Percentiles rank a stretch among this genome's conserved stretches.
These are phyloP conservation scores for Chrysochloris asiatica DNA, from an alignment of 2,113 vertebrate genomes.

Conservation along the genomic window DNA sequence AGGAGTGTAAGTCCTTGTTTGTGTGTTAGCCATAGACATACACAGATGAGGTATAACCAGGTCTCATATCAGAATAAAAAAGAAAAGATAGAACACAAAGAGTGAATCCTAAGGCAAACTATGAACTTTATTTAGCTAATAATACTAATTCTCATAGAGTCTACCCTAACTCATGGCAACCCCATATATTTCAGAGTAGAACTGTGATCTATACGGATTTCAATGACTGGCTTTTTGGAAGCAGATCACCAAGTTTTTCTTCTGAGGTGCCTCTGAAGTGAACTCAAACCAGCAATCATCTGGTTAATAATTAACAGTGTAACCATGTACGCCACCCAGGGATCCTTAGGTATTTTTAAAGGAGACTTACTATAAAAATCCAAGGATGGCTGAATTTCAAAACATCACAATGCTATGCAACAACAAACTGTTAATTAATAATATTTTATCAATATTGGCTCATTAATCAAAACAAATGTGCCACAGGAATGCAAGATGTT, in stretches of 20 bases:
- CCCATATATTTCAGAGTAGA: neutral
- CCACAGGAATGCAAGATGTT: neutral
- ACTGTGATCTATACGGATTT: neutral
- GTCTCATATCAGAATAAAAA: neutral
- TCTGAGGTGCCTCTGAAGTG: neutral
- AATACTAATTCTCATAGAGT: neutral
- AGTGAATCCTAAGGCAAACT: neutral
- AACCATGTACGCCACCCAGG: neutral
- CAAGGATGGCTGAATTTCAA: neutral
- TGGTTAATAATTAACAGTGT: neutral
- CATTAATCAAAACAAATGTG: neutral
- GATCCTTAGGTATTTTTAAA: neutral
- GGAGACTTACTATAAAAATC: neutral
- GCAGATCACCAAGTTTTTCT: neutral
- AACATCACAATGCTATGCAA: neutral
- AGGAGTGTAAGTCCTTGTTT: too few relatives aligned
- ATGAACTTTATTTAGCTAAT: neutral
- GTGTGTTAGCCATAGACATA: too few relatives aligned
- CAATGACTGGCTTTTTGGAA: neutral
- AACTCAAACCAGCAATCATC: neutral
- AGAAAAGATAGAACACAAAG: neutral
- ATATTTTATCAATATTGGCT: neutral
- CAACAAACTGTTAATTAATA: neutral
- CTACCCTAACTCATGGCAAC: neutral
- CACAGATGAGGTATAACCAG: neutral